A percentile compares a stretch with the other conserved stretches of the same genome.
Evolutionary conservation across 2,113 vertebrate species (phyloP).

Genomic region (Cacatua alba): DNA sequence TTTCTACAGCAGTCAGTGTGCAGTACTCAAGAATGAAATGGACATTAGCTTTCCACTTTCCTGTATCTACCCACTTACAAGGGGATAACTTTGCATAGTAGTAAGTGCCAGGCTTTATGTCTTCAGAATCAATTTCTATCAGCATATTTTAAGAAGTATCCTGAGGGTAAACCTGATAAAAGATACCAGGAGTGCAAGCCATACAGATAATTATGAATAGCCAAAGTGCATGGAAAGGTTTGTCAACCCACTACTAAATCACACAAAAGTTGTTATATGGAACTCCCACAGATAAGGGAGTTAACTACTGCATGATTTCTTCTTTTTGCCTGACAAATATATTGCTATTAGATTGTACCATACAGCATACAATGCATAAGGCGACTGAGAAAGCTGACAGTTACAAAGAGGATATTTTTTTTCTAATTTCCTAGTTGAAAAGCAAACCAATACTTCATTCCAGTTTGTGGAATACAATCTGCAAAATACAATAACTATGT

Average conservation of each 20-base stretch:
- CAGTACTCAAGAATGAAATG: neutral
- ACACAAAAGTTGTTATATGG: neutral
- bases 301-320: neutral
- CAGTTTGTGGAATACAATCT: neutral
- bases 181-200: neutral
- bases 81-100: neutral
- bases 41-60: neutral
- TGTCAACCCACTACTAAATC: neutral
- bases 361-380: neutral
- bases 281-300: neutral
- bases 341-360: neutral
- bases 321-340: neutral
- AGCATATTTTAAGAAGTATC: neutral
- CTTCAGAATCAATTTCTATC: neutral
- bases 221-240: neutral
- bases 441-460: neutral
- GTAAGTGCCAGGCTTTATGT: neutral
- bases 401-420: neutral
- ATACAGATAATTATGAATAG: neutral
- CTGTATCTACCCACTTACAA: neutral
- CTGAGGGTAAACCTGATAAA: neutral
- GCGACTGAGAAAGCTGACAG: neutral
- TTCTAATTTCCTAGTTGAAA: neutral
- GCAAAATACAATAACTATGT: neutral
- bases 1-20: neutral